phyloP scores from a whole-genome alignment of 2,113 vertebrate genomes.

The Laticauda laticaudata region DNA sequence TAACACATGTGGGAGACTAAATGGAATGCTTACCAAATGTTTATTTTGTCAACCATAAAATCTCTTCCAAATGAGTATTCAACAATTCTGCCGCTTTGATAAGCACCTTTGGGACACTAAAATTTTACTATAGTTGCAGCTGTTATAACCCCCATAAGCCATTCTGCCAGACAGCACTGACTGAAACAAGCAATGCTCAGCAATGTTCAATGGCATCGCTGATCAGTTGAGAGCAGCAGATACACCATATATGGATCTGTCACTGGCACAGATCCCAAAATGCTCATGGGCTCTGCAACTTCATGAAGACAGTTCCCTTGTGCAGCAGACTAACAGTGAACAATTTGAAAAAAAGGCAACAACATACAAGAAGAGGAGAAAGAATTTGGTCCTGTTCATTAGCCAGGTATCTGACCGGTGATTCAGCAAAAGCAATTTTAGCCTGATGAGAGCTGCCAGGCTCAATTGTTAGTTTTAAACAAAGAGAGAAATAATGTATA shows the following conservation, averaged over 20 bases:
- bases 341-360: neutral
- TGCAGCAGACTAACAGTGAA: neutral
- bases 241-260: neutral
- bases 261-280: constrained; percentile 5
- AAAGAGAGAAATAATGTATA: neutral
- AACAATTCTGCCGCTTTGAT: neutral
- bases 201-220: neutral
- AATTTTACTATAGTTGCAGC: constrained; percentile 12
- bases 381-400: neutral
- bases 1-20: neutral
- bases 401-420: neutral
- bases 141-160: neutral
- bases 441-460: neutral
- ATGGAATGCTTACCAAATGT: neutral
- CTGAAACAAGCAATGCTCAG: constrained; percentile 25
- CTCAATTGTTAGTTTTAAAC: neutral
- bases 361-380: neutral
- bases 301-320: neutral
- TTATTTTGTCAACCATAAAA: neutral
- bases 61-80: neutral
- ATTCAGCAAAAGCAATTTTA: neutral
- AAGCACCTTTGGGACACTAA: neutral
- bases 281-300: neutral
- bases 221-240: neutral
- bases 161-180: neutral